Evolutionary conservation across 2,888 invertebrate genomes (phyloP).

Genomic region (Nomada ferruginata): DNA sequence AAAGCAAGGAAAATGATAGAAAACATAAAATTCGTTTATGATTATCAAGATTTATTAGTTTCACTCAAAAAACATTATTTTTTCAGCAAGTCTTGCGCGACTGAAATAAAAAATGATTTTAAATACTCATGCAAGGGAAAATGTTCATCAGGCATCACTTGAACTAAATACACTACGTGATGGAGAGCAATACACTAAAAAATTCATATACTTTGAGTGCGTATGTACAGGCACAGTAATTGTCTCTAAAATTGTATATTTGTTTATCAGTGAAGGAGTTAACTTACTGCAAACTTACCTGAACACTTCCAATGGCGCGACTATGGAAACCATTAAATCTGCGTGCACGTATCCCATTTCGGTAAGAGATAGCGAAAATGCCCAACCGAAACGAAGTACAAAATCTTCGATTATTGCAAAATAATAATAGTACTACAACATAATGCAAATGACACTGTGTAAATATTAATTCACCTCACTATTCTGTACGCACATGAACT

Average conservation of each 20-base stretch:
- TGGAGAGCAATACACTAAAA: conserved; percentile 3
- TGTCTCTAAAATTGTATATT: not conserved
- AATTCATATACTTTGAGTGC: conserved; percentile 20
- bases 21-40: conserved; percentile 37
- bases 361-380: conserved; percentile 92
- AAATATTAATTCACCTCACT: not conserved
- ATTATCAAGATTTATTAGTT: conserved; percentile 53
- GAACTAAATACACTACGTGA: conserved; percentile 13
- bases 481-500: conserved; percentile 76
- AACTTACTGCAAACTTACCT: conserved; percentile 85
- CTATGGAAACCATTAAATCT: conserved; percentile 93
- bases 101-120: conserved; percentile 39
- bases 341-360: conserved; percentile 91
- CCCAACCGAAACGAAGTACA: conserved; percentile 97
- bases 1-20: conserved; percentile 30
- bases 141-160: conserved; percentile 35
- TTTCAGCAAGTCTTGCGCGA: conserved; percentile 11
- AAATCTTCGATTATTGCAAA: conserved; percentile 99
- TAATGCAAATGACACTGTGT: not conserved
- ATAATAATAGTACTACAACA: conserved; percentile 94
- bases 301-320: conserved; percentile 95
- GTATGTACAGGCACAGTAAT: conserved; percentile 1
- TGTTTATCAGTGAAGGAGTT: not conserved
- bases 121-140: conserved; percentile 47
- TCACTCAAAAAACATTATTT: conserved; percentile 29